phyloP scores from a whole-genome alignment of 2,797 vertebrate genomes.

The Otolemur crassicaudatus region DNA sequence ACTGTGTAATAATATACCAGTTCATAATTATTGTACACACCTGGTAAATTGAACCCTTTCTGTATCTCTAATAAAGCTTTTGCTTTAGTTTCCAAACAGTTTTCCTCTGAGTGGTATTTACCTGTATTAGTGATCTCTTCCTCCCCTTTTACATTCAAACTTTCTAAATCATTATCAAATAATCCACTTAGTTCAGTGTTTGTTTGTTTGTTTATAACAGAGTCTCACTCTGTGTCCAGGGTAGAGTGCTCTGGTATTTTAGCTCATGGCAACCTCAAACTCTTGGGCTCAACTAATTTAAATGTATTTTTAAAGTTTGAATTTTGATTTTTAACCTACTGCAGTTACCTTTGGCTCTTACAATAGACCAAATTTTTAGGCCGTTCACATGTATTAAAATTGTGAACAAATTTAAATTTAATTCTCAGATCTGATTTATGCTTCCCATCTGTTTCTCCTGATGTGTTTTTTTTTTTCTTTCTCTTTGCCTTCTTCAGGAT shows the following conservation, averaged over 20 bases:
- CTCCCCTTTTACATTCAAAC: neutral
- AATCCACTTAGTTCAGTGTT: no score
- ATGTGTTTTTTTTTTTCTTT: neutral
- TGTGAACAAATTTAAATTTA: neutral
- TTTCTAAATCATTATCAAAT: neutral
- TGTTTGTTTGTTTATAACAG: no score
- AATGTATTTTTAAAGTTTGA: neutral
- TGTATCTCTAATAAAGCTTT: neutral
- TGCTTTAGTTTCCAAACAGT: neutral
- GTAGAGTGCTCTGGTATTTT: no score
- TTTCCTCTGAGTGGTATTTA: constrained; percentile 1
- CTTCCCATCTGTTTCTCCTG: neutral
- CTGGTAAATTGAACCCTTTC: neutral
- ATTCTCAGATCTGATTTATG: neutral
- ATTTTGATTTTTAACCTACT: neutral
- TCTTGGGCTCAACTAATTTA: neutral
- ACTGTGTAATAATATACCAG: neutral
- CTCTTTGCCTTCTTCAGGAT: neutral
- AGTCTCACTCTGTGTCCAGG: no score
- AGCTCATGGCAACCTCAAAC: no score
- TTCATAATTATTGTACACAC: neutral
- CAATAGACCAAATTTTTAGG: neutral
- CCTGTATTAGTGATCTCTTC: neutral
- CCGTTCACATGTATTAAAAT: neutral
- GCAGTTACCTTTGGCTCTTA: neutral